A percentile compares a stretch with the other conserved stretches of the same genome.
Evolutionary conservation across 1,140 invertebrate genomes (phyloP).

Genomic region (Acromyrmex charruanus): DNA sequence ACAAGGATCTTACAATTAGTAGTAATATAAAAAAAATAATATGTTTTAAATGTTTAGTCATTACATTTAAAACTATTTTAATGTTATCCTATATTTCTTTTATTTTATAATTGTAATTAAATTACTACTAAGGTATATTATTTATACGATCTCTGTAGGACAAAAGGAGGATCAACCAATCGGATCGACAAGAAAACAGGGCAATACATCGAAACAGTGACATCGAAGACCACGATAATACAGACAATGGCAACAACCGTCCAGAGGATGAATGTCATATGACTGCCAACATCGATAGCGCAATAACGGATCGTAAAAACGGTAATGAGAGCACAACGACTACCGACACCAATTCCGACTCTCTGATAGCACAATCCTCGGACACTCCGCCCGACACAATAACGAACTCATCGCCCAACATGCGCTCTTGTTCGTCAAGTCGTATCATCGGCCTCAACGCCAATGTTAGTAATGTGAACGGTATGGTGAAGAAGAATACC

Average conservation of each 20-base stretch:
- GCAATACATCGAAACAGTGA: slow-evolving; percentile 57
- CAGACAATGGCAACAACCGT: slow-evolving; percentile 69
- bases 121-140: neutral
- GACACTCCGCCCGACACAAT: slow-evolving; percentile 76
- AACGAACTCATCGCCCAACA: slow-evolving; percentile 80
- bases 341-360: slow-evolving; percentile 82
- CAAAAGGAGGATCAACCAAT: neutral
- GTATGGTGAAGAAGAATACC: slow-evolving; percentile 82
- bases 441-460: slow-evolving; percentile 75
- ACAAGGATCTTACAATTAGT: neutral
- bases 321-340: slow-evolving; percentile 79
- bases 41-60: neutral
- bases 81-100: neutral
- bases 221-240: slow-evolving; percentile 62
- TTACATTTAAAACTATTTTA: neutral
- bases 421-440: slow-evolving; percentile 81
- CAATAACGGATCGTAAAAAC: slow-evolving; percentile 66
- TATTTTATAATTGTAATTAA: neutral
- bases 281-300: slow-evolving; percentile 34
- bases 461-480: slow-evolving; percentile 81
- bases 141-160: neutral
- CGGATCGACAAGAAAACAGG: slow-evolving; percentile 11
- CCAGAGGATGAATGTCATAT: slow-evolving; percentile 30
- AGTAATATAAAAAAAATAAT: neutral
- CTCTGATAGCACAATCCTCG: slow-evolving; percentile 75